Evolutionary conservation across 2,113 vertebrate genomes (phyloP).

Genomic region (Datnioides undecimradiatus): DNA sequence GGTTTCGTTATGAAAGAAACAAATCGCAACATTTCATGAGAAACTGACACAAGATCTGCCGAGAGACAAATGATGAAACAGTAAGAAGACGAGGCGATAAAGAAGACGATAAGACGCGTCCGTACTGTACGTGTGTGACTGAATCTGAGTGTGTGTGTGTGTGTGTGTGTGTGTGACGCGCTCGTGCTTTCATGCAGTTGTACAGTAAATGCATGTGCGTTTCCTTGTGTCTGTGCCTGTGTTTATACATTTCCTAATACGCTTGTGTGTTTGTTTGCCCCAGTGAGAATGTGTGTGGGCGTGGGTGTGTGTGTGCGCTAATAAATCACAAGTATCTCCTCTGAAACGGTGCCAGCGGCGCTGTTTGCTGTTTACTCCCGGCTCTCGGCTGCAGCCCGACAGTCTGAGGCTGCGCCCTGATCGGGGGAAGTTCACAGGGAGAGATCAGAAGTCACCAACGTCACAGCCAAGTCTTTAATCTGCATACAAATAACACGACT

Average conservation of each 20-base stretch:
- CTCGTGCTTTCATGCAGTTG: background rate
- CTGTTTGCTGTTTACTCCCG: conserved; percentile 39
- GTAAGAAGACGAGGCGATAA: conserved; percentile 32
- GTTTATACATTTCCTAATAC: conserved; percentile 15
- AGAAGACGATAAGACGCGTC: background rate
- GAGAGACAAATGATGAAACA: conserved; percentile 46
- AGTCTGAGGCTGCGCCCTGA: background rate
- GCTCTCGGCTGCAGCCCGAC: background rate
- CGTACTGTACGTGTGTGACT: background rate
- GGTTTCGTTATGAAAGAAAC: conserved; percentile 59
- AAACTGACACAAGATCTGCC: conserved; percentile 35
- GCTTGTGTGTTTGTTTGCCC: conserved; percentile 22
- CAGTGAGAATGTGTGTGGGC: conserved; percentile 16
- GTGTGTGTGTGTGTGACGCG: background rate
- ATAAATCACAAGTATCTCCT: conserved; percentile 34
- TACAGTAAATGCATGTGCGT: conserved; percentile 2
- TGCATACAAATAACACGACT: too few relatives aligned
- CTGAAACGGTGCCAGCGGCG: conserved; percentile 30
- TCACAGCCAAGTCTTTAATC: too few relatives aligned
- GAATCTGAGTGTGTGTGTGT: background rate
- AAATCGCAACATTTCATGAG: conserved; percentile 49
- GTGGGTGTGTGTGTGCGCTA: background rate
- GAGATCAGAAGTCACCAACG: too few relatives aligned
- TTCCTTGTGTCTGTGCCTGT: conserved; percentile 32
- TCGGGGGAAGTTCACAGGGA: background rate